A percentile compares a stretch with the other conserved stretches of the same genome.
phyloP scores from a whole-genome alignment of 2,888 invertebrate species.

The Zelleria hepariella region DNA sequence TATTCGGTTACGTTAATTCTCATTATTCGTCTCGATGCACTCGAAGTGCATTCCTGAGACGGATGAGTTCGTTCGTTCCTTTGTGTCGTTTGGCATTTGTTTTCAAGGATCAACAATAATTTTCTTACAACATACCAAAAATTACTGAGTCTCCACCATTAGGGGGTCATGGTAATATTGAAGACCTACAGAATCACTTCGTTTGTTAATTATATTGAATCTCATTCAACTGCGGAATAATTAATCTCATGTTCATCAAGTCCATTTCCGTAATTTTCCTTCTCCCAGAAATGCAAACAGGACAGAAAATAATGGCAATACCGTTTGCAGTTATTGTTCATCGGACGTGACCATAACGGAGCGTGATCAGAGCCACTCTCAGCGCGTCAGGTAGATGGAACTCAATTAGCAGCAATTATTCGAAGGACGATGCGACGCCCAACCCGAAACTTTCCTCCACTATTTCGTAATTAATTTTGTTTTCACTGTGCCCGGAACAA shows the following conservation, averaged over 20 bases:
- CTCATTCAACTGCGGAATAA: too few species aligned
- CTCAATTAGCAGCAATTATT: slow-evolving; percentile 66
- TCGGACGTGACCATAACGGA: neutral
- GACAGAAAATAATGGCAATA: neutral
- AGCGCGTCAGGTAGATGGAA: slow-evolving; percentile 46
- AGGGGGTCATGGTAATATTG: too few species aligned
- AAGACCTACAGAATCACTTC: too few species aligned
- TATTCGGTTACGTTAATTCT: neutral
- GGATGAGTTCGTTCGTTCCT: neutral
- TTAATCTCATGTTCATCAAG: too few species aligned
- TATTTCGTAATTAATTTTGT: slow-evolving; percentile 66
- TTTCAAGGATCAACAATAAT: too few species aligned
- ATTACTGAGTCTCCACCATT: too few species aligned
- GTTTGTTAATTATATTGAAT: too few species aligned
- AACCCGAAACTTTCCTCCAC: slow-evolving; percentile 53
- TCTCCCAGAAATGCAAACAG: neutral
- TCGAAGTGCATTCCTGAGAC: neutral
- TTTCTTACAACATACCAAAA: too few species aligned
- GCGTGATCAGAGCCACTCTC: slow-evolving; percentile 11
- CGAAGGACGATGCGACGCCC: slow-evolving; percentile 43
- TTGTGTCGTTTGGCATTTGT: too few species aligned
- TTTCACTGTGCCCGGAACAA: slow-evolving; percentile 30
- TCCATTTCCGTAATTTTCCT: neutral
- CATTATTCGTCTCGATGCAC: neutral
- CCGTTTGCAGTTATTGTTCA: neutral